A percentile compares a stretch with the other conserved stretches of the same genome.
Conservation (phyloP, 2,888 invertebrate species). For the Megamerina dolium region DNA sequence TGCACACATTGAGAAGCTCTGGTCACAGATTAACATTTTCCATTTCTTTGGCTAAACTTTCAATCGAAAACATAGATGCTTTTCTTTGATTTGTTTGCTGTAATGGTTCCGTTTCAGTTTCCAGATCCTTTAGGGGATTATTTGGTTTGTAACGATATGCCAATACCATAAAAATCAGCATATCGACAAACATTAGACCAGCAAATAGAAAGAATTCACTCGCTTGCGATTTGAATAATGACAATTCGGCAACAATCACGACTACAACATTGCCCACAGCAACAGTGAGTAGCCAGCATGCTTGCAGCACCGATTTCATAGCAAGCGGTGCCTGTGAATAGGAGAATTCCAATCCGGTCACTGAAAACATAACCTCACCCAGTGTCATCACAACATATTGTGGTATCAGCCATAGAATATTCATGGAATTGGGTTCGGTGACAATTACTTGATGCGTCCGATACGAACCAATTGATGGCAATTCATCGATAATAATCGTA, state of each 20-base stretch:
- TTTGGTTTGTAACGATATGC: constrained; percentile 65
- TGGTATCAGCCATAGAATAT: constrained; percentile 60
- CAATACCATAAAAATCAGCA: constrained; percentile 75
- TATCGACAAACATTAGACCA: constrained; percentile 76
- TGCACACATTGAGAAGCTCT: too few relatives aligned
- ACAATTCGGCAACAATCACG: constrained; percentile 75
- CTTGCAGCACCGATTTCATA: constrained; percentile 93
- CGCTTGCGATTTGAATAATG: constrained; percentile 71
- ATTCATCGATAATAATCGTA: constrained; percentile 33
- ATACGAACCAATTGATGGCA: constrained; percentile 2
- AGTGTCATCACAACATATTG: constrained; percentile 63
- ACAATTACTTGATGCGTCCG: constrained; percentile 21
- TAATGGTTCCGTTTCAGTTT: constrained; percentile 25
- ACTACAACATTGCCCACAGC: constrained; percentile 93
- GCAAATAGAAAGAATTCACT: constrained; percentile 87
- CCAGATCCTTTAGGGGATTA: constrained; percentile 26
- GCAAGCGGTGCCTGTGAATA: constrained; percentile 63
- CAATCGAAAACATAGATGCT: not conserved
- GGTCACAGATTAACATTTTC: too few relatives aligned
- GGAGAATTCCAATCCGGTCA: constrained; percentile 66
- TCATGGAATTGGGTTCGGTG: constrained; percentile 51
- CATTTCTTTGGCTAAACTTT: not conserved
- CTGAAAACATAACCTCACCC: constrained; percentile 61
- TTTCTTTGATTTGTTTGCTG: constrained; percentile 10
- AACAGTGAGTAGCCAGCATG: constrained; percentile 88